Base-by-base conservation (phyloP, 2,888 invertebrate species). In the Tromatobia lineatoria region DNA sequence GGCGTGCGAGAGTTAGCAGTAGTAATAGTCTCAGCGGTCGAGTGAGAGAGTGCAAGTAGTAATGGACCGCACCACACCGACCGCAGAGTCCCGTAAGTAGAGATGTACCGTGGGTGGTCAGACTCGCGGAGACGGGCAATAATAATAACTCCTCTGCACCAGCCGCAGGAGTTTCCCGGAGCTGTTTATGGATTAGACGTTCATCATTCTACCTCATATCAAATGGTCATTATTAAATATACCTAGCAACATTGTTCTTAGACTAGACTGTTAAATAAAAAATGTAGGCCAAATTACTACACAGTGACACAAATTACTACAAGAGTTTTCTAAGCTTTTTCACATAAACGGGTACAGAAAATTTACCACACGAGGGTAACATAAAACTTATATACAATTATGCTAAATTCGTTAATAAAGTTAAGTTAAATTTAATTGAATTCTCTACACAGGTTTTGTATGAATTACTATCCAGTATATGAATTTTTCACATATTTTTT, bases 131-230 rank as follows among this genome's bases (percentile, higher is more conserved):
- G 34, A 80, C 67, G 71, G 59, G 61, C 73, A 73, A 77, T 80
- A 73, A 77, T 80, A 76, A 76, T 76, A 83, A 83, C 52, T 73
- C 59, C 73, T 29, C 47, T 20, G 59, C 59, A 59, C 34, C 38
- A 38, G 64, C 59, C n/a, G 59, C 59, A 47, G 57, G 47, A 59
- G 45, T 11, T 38, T 34, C 3, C 25, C 47, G 59, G 25, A 38
- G 64, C 57, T 59, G 59, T 61, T 73, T 59, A 45, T 57, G 29
- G 47, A 73, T 59, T 45, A 45, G 4, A 23, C 38, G 10, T 45
- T 47, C 45, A 29, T 73, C 45, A 45, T 59, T 73, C 59, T 45
- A 73, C 18, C 29, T 25, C 42, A 38, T 57, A 42, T 45, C 57
- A 42, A 57, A 54, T 57, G 38, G 42, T 57, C 57, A 6, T 38